Percentiles rank a stretch among this genome's conserved stretches.
Conservation (phyloP, 1,140 invertebrate species). For the Drosophila ananassae region DNA sequence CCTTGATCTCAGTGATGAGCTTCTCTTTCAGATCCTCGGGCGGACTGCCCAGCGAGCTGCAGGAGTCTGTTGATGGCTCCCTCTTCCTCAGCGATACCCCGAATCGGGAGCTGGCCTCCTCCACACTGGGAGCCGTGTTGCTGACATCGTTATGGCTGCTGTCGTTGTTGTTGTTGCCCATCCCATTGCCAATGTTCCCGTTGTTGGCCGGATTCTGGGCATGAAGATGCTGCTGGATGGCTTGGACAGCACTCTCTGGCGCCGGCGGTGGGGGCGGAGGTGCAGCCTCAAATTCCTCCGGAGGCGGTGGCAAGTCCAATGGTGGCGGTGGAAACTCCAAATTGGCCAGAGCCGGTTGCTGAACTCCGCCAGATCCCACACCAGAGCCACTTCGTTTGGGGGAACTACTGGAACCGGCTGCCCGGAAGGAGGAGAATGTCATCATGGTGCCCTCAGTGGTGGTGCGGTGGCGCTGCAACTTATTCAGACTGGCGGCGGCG, state of each 20-base stretch:
- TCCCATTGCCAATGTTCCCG: constrained; percentile 86
- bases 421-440: constrained; percentile 85
- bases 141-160: constrained; percentile 86
- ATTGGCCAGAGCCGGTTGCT: constrained; percentile 88
- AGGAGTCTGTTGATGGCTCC: constrained; percentile 87
- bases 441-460: constrained; percentile 83
- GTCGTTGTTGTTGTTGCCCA: constrained; percentile 40
- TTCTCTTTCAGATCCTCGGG: constrained; percentile 89
- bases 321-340: constrained; percentile 93
- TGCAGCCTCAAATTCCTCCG: constrained; percentile 86
- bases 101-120: constrained; percentile 89
- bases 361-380: constrained; percentile 33
- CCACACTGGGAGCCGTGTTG: constrained; percentile 88
- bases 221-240: constrained; percentile 72
- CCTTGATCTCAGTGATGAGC: constrained; percentile 92
- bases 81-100: constrained; percentile 89
- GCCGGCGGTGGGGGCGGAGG: constrained; percentile 78
- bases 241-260: constrained; percentile 67
- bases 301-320: constrained; percentile 89
- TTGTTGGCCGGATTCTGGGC: constrained; percentile 47
- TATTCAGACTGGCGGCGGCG: constrained; percentile 84
- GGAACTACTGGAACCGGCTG: constrained; percentile 83
- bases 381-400: constrained; percentile 85
- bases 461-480: constrained; percentile 85
- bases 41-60: constrained; percentile 84